Percentiles rank a stretch among this genome's conserved stretches.
phyloP scores from a whole-genome alignment of 2,113 vertebrate genomes.

The Meles meles region DNA sequence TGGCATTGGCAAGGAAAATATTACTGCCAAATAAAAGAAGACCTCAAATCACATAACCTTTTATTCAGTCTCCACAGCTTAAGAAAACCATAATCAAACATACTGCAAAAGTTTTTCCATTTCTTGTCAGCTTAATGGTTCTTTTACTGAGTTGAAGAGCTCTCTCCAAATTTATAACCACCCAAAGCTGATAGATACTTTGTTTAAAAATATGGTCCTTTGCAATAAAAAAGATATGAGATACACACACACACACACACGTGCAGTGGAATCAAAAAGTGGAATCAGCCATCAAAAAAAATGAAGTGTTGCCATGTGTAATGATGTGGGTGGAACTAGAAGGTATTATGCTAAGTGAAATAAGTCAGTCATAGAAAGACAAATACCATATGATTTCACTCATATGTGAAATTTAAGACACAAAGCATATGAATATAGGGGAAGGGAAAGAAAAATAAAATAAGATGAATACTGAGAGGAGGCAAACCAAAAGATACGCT shows the following conservation, averaged over 20 bases:
- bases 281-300: neutral
- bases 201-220: neutral
- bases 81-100: neutral
- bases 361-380: neutral
- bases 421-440: neutral
- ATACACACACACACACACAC: too few relatives aligned
- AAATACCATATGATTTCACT: neutral
- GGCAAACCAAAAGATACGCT: neutral
- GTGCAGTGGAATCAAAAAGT: neutral
- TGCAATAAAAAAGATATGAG: neutral
- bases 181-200: too few relatives aligned
- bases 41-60: neutral
- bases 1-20: neutral
- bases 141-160: neutral
- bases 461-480: neutral
- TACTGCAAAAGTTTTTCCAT: neutral
- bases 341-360: neutral
- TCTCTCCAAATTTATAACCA: neutral
- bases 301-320: neutral
- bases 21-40: neutral
- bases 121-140: neutral
- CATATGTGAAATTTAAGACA: neutral
- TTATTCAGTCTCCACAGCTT: constrained; percentile 1
- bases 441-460: neutral
- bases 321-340: neutral